phyloP scores from a whole-genome alignment of 2,113 vertebrate genomes.

The Cololabis saira region DNA sequence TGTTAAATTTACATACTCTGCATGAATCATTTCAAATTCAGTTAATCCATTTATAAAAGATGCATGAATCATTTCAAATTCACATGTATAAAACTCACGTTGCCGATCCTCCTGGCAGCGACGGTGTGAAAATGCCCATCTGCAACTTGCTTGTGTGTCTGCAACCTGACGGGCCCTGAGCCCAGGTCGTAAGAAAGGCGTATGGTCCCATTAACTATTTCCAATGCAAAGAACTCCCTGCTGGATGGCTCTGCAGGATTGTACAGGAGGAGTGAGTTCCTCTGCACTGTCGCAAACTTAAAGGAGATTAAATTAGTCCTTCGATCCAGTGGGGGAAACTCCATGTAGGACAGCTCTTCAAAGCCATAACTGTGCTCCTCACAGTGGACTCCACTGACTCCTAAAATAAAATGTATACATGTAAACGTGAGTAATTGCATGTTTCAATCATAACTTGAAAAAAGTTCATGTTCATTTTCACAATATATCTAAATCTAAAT shows the following conservation, averaged over 20 bases:
- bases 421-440: background rate
- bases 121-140: conserved; percentile 82
- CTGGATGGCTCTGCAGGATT: conserved; percentile 66
- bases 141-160: conserved; percentile 74
- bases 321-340: conserved; percentile 79
- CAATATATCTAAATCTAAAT: no score
- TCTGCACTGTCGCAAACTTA: conserved; percentile 80
- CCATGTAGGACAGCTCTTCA: conserved; percentile 81
- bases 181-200: conserved; percentile 80
- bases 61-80: no score
- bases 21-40: background rate
- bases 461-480: background rate
- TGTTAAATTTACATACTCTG: conserved; percentile 50
- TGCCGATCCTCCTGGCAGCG: conserved; percentile 75
- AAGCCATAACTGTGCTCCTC: conserved; percentile 81
- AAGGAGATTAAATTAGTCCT: conserved; percentile 80
- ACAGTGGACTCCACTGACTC: conserved; percentile 75
- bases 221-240: conserved; percentile 79
- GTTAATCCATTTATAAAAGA: background rate
- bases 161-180: conserved; percentile 74
- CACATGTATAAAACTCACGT: conserved; percentile 62
- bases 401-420: conserved; percentile 38
- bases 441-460: background rate
- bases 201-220: conserved; percentile 73
- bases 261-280: conserved; percentile 77